These are phyloP conservation scores for Drosophila kurseongensis DNA, from an alignment of 1,140 invertebrate genomes.

Conservation along the genomic window DNA sequence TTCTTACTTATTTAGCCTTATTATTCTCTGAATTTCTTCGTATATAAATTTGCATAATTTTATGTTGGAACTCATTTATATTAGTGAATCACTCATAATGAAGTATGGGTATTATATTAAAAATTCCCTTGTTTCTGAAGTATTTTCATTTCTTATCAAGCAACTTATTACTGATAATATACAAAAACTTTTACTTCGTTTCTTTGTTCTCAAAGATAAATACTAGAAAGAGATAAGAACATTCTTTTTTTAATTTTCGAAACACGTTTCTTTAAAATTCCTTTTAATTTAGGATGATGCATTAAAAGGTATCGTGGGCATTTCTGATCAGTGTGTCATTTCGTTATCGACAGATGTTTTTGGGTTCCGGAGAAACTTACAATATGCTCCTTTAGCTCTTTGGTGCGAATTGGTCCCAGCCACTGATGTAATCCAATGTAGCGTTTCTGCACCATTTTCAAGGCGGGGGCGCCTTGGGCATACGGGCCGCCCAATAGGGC, in stretches of 20 bases:
- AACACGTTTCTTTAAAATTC: neutral
- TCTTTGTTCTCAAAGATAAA: neutral
- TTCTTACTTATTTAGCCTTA: neutral
- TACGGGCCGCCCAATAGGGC: constrained; percentile 89
- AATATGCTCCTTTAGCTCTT: constrained; percentile 90
- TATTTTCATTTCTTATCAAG: no score
- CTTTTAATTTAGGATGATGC: no score
- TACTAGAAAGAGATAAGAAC: no score
- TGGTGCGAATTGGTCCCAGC: constrained; percentile 89
- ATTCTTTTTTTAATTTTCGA: neutral
- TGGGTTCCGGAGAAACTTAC: constrained; percentile 86
- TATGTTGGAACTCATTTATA: neutral
- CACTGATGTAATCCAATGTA: constrained; percentile 95
- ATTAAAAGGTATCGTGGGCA: no score
- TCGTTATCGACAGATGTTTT: neutral
- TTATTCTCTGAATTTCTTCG: neutral
- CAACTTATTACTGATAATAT: neutral
- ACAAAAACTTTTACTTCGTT: neutral
- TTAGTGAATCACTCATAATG: neutral
- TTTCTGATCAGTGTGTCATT: neutral
- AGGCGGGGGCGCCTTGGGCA: constrained; percentile 90
- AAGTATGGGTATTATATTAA: no score
- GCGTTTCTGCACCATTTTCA: constrained; percentile 94
- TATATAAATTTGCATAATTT: neutral
- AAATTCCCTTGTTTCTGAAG: no score